Base-by-base conservation (phyloP, 2,797 vertebrate genomes). In the Silurus aristotelis region DNA sequence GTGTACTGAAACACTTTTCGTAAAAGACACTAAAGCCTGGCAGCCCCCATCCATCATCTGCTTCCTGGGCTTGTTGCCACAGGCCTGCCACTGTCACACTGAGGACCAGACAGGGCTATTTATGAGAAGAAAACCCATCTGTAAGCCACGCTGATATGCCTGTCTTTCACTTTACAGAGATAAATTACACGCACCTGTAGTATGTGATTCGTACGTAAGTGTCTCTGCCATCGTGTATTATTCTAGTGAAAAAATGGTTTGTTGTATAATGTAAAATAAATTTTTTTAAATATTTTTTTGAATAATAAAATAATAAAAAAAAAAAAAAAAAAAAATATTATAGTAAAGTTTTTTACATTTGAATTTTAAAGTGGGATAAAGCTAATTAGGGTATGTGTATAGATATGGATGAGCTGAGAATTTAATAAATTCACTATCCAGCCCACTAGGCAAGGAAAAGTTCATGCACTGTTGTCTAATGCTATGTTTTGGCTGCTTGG, bases 41-140 rank as follows among this genome's bases (percentile, higher is more conserved):
- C 89, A 88, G 58, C 76, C 58, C 71, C 76, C 20, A 79, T 90
- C 83, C 83, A 88, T 92, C 86, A 84, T 88, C 87, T 87, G 88
- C 87, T 89, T 76, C 87, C 79, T 83, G 88, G 88, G 81, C 64
- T 89, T 89, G 87, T 79, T 87, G 83, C 89, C 84, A 86, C 79
- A 85, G 84, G 79, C 89, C 81, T 83, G 83, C 83, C 84, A 78
- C 76, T 85, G 89, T 85, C 91, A 87, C 48, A 61, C 15, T 85
- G 63, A 81, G 71, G 31, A 87, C 72, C 64, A 14, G 46, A 72
- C 19, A 48, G 52, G 76, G 52, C 43, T 88, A 66, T 88, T 86
- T 90, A 66, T 85, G 63, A 52, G 19, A 52, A 83, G 71, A 73
- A 27, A 87, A 83, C 20, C 67, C 75, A 86, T 88, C 79, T 80